phyloP scores from a whole-genome alignment of 2,888 invertebrate species.

The Lobophora halterata region DNA sequence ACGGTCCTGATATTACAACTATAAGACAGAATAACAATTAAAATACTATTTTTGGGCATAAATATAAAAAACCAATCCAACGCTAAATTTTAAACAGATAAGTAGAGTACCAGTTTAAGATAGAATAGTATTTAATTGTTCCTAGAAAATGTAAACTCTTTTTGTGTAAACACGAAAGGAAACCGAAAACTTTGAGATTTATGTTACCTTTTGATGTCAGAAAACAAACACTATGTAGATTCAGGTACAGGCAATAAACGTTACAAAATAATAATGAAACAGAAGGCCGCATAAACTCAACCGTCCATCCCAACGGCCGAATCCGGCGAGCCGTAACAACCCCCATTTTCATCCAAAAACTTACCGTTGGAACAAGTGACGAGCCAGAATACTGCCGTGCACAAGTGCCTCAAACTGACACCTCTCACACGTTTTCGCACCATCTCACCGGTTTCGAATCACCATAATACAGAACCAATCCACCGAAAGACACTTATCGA shows the following conservation, averaged over 20 bases:
- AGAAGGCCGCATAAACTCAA: conserved; percentile 21
- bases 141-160: no score
- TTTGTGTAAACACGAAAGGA: no score
- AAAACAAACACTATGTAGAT: no score
- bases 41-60: no score
- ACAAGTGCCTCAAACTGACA: conserved; percentile 58
- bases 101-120: no score
- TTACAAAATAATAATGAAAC: conserved; percentile 12
- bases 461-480: conserved; percentile 68
- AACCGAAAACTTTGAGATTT: no score
- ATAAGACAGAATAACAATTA: no score
- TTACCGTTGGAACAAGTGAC: conserved; percentile 71
- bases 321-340: conserved; percentile 52
- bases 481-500: conserved; percentile 45
- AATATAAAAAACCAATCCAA: no score
- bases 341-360: conserved; percentile 54
- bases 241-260: conserved; percentile 3
- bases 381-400: conserved; percentile 62
- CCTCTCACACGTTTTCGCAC: conserved; percentile 62
- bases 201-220: no score
- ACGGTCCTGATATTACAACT: no score
- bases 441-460: conserved; percentile 68
- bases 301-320: conserved; percentile 42
- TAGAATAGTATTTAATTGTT: no score
- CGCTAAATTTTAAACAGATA: no score